Evolutionary conservation across 1,140 invertebrate genomes (phyloP).

Genomic region (Anthonomus grandis): DNA sequence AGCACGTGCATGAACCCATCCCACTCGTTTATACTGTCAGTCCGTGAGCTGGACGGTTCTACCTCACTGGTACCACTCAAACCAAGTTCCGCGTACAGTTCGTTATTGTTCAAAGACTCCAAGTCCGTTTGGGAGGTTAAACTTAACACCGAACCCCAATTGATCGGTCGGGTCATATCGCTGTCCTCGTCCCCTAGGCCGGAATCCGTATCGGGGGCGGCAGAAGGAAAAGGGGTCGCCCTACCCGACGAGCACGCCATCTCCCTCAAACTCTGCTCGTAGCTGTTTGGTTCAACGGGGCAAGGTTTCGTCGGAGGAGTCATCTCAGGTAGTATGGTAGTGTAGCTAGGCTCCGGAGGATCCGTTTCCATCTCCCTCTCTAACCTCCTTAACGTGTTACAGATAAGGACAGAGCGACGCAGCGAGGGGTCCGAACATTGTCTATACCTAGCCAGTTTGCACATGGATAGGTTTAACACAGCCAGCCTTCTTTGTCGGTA

Average conservation of each 20-base stretch:
- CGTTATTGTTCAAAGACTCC: constrained; percentile 78
- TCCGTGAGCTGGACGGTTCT: constrained; percentile 38
- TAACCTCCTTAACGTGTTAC: constrained; percentile 87
- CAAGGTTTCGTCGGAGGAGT: constrained; percentile 51
- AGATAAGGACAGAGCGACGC: constrained; percentile 89
- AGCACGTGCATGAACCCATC: constrained; percentile 49
- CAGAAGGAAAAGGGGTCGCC: constrained; percentile 60
- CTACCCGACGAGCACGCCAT: constrained; percentile 53
- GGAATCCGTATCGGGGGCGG: constrained; percentile 63
- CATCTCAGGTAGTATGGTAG: constrained; percentile 42
- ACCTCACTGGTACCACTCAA: constrained; percentile 42
- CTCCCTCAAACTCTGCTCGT: constrained; percentile 52
- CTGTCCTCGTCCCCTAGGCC: constrained; percentile 77
- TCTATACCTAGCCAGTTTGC: constrained; percentile 83
- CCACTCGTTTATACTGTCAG: constrained; percentile 40
- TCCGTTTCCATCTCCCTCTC: constrained; percentile 80
- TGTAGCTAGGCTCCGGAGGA: constrained; percentile 44
- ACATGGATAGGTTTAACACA: constrained; percentile 89
- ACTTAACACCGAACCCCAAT: constrained; percentile 87
- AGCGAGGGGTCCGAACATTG: constrained; percentile 86
- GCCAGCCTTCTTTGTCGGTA: constrained; percentile 82
- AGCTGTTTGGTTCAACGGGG: constrained; percentile 50
- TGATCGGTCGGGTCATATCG: constrained; percentile 72
- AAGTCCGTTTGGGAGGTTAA: constrained; percentile 79
- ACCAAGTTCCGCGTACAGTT: constrained; percentile 57